These are phyloP conservation scores for Campopleginae sp. DNA, from an alignment of 2,888 invertebrate species.

Conservation along the genomic window DNA sequence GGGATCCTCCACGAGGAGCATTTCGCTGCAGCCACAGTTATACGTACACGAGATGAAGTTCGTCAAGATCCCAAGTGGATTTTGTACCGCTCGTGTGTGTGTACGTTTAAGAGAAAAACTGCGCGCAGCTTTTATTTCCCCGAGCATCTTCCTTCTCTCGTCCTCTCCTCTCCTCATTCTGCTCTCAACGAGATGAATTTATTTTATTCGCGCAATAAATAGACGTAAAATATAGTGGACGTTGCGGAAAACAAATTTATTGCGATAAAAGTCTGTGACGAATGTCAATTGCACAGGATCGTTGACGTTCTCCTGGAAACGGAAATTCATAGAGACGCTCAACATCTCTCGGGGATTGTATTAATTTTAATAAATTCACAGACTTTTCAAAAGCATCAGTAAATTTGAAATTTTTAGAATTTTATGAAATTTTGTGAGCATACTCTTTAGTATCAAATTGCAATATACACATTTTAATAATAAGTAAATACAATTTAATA, in stretches of 20 bases:
- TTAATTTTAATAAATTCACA: neutral
- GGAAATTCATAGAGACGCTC: neutral
- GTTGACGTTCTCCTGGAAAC: conserved; percentile 38
- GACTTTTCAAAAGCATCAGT: too few relatives aligned
- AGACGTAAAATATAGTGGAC: conserved; percentile 52
- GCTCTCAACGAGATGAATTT: conserved; percentile 39
- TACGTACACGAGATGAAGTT: conserved; percentile 49
- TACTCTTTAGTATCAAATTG: too few relatives aligned
- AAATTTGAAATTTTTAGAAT: too few relatives aligned
- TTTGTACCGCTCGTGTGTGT: conserved; percentile 13
- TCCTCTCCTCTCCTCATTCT: neutral
- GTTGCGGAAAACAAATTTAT: conserved; percentile 21
- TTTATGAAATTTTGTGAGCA: too few relatives aligned
- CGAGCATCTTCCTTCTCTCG: neutral
- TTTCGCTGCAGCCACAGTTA: conserved; percentile 20
- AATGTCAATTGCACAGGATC: conserved; percentile 40
- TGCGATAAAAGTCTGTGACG: conserved; percentile 29
- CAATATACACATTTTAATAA: too few relatives aligned
- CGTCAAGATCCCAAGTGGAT: conserved; percentile 41
- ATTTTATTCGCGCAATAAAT: conserved; percentile 50
- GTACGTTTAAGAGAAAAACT: conserved; percentile 23
- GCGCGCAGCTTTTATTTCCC: conserved; percentile 11
- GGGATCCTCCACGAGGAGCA: conserved; percentile 48
- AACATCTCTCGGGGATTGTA: neutral
- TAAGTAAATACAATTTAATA: too few relatives aligned